Evolutionary conservation across 2,113 vertebrate species (phyloP).

Genomic region (Camelus bactrianus): DNA sequence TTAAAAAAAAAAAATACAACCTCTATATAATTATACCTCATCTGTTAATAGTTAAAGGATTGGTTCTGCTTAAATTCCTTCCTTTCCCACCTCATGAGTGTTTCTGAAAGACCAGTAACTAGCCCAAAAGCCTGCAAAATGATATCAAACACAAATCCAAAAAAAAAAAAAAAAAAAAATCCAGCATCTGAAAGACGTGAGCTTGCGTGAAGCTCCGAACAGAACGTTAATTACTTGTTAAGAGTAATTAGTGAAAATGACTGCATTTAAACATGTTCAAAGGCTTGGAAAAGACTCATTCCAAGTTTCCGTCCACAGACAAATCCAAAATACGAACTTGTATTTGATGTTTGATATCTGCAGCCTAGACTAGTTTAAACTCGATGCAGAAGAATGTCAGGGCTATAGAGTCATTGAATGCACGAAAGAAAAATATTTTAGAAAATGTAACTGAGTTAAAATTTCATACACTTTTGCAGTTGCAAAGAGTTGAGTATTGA

Average conservation of each 20-base stretch:
- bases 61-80: conserved; percentile 16
- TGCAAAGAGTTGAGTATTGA: background rate
- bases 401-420: background rate
- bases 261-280: conserved; percentile 68
- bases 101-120: conserved; percentile 47
- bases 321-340: conserved; percentile 36
- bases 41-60: conserved; percentile 2
- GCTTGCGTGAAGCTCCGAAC: background rate
- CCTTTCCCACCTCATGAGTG: background rate
- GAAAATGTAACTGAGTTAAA: conserved; percentile 41
- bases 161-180: too few relatives aligned
- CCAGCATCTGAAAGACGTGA: background rate
- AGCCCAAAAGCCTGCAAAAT: conserved; percentile 20
- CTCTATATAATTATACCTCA: background rate
- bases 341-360: conserved; percentile 20
- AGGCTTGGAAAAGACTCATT: conserved; percentile 62
- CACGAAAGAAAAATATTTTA: conserved; percentile 32
- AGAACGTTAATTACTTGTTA: conserved; percentile 64
- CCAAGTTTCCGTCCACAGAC: conserved; percentile 51
- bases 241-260: conserved; percentile 71
- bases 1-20: background rate
- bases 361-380: conserved; percentile 38
- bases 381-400: background rate
- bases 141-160: background rate
- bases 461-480: background rate